Evolutionary conservation across 2,888 invertebrate genomes (phyloP).

Genomic region (Drosophila testacea): DNA sequence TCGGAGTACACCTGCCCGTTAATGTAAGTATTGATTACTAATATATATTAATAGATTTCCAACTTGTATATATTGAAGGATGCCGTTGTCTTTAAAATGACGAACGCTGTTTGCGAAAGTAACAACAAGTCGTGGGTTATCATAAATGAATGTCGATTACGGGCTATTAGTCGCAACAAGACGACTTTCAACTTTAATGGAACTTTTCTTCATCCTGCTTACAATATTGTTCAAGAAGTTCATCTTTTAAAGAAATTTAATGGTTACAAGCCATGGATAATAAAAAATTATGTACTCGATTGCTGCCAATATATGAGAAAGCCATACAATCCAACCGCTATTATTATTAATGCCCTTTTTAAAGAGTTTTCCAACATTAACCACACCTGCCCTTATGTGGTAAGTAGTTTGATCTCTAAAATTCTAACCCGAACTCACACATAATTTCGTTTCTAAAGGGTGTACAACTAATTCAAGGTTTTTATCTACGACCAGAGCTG

Average conservation of each 20-base stretch:
- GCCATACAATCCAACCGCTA: neutral
- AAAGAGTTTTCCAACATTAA: conserved; percentile 12
- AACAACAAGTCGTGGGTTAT: conserved; percentile 10
- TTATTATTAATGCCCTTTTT: conserved; percentile 1
- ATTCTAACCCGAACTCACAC: too few relatives aligned
- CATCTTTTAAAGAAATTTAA: conserved; percentile 30
- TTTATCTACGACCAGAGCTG: conserved; percentile 17
- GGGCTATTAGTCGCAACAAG: conserved; percentile 24
- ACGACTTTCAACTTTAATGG: neutral
- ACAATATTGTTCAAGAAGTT: neutral
- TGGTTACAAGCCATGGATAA: conserved; percentile 45
- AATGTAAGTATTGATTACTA: too few relatives aligned
- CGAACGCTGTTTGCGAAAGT: conserved; percentile 22
- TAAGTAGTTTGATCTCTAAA: neutral
- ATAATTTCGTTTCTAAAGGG: conserved; percentile 10
- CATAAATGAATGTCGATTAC: conserved; percentile 23
- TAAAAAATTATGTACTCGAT: conserved; percentile 8
- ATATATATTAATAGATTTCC: too few relatives aligned
- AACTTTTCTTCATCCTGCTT: conserved; percentile 19
- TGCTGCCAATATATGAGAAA: conserved; percentile 14
- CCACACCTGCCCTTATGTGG: conserved; percentile 13
- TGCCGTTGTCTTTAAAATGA: conserved; percentile 19
- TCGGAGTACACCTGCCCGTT: too few relatives aligned
- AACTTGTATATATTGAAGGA: neutral
- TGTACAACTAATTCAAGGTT: conserved; percentile 10